A percentile compares a stretch with the other conserved stretches of the same genome.
These are phyloP conservation scores for Pituophis catenifer DNA, from an alignment of 2,113 vertebrate genomes.

Conservation along the genomic window DNA sequence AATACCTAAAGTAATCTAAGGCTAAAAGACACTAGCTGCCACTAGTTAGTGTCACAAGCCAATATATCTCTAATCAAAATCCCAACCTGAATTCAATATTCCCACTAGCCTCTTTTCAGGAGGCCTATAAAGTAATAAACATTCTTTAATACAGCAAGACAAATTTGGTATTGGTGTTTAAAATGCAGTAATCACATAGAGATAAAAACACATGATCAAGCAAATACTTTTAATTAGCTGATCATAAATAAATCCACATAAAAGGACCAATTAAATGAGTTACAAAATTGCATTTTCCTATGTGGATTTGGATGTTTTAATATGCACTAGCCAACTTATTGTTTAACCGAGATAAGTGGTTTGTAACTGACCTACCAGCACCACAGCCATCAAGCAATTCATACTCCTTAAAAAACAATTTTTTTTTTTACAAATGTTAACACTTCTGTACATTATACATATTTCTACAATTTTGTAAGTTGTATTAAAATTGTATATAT, in stretches of 20 bases:
- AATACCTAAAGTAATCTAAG: constrained; percentile 27
- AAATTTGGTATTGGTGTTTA: constrained; percentile 31
- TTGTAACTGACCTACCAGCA: constrained; percentile 65
- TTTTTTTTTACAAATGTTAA: constrained; percentile 79
- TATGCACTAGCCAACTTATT: constrained; percentile 64
- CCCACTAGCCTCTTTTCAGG: constrained; percentile 22
- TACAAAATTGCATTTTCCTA: constrained; percentile 79
- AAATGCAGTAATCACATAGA: constrained; percentile 52
- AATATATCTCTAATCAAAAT: constrained; percentile 22
- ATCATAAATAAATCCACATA: constrained; percentile 98
- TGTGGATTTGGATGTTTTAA: constrained; percentile 53
- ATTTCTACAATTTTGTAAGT: constrained; percentile 68
- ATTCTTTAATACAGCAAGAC: constrained; percentile 33
- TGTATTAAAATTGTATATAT: constrained; percentile 68
- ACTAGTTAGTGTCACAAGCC: background rate
- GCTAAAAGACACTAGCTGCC: constrained; percentile 37
- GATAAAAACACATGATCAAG: constrained; percentile 63
- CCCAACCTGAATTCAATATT: constrained; percentile 26
- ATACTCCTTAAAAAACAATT: constrained; percentile 55
- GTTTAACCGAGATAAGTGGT: constrained; percentile 65
- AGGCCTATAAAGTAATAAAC: constrained; percentile 37
- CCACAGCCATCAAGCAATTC: constrained; percentile 63
- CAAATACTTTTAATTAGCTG: constrained; percentile 87
- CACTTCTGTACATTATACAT: constrained; percentile 75
- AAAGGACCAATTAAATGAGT: constrained; percentile 81